Evolutionary conservation across 2,888 invertebrate genomes (phyloP).

Genomic region (Lasius platythorax): DNA sequence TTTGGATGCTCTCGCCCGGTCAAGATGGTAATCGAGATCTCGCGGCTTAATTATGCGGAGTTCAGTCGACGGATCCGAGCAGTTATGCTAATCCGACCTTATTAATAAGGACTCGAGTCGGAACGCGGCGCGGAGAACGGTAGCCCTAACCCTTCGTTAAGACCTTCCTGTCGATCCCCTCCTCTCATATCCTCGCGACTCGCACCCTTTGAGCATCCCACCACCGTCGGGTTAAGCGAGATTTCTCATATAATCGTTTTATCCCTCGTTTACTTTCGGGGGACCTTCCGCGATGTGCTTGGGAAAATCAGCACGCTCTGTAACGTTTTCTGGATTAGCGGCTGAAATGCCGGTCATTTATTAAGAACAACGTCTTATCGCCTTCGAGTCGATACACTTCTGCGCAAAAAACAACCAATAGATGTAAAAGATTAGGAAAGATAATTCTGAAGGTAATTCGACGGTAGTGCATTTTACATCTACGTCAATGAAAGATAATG

Average conservation of each 20-base stretch:
- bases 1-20: conserved; percentile 59
- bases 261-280: conserved; percentile 73
- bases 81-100: conserved; percentile 82
- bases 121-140: conserved; percentile 77
- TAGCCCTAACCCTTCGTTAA: conserved; percentile 79
- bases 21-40: conserved; percentile 75
- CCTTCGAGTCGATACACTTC: background rate
- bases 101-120: conserved; percentile 82
- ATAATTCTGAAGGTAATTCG: background rate
- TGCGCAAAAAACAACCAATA: background rate
- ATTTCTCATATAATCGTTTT: conserved; percentile 83
- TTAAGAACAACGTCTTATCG: conserved; percentile 72
- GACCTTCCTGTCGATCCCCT: conserved; percentile 67
- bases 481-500: background rate
- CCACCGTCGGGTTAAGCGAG: conserved; percentile 73
- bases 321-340: conserved; percentile 68
- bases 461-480: background rate
- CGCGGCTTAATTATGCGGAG: conserved; percentile 78
- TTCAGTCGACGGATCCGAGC: conserved; percentile 74
- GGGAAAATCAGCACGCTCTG: conserved; percentile 75
- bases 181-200: conserved; percentile 25
- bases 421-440: background rate
- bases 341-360: conserved; percentile 73
- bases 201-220: conserved; percentile 58
- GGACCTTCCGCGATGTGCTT: conserved; percentile 62